Evolutionary conservation across 35 echinoderm and acorn worm species (phyloP).

Genomic region (Holothuria glaberrima): DNA sequence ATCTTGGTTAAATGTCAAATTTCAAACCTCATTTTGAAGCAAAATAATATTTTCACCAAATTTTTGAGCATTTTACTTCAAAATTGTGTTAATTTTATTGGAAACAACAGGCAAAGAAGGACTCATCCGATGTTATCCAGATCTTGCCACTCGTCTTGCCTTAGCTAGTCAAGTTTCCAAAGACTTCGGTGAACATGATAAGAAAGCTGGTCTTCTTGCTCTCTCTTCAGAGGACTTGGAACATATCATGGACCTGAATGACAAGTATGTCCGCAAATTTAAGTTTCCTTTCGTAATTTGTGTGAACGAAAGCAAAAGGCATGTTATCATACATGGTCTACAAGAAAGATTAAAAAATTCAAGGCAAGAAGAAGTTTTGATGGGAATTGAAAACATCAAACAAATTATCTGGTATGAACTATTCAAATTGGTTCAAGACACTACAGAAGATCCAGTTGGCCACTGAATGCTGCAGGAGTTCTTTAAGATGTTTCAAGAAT

Average conservation of each 20-base stretch:
- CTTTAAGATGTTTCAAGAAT: too few species aligned
- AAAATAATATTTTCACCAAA: not conserved
- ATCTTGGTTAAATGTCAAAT: too few species aligned
- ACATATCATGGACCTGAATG: slow-evolving; percentile 35
- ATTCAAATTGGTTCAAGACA: slow-evolving; percentile 28
- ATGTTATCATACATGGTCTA: not conserved
- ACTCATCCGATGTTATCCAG: slow-evolving; percentile 13
- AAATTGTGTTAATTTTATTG: not conserved
- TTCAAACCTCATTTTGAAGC: not conserved
- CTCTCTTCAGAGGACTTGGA: slow-evolving; percentile 3
- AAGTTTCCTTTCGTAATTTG: slow-evolving; percentile 56
- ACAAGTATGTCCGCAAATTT: slow-evolving; percentile 31
- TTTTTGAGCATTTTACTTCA: not conserved
- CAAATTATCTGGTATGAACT: slow-evolving; percentile 32
- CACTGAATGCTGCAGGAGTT: not conserved
- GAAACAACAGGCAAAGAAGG: not conserved
- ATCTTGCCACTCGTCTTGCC: not conserved
- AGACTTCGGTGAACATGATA: not conserved
- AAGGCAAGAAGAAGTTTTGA: slow-evolving; percentile 20
- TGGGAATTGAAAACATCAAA: slow-evolving; percentile 38
- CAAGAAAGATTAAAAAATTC: slow-evolving; percentile 32
- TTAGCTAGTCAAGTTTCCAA: not conserved
- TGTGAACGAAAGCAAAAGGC: slow-evolving; percentile 10
- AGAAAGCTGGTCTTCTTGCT: not conserved
- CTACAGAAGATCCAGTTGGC: slow-evolving; percentile 21